phyloP scores from a whole-genome alignment of 2,888 invertebrate species.

The Philereme transversata region DNA sequence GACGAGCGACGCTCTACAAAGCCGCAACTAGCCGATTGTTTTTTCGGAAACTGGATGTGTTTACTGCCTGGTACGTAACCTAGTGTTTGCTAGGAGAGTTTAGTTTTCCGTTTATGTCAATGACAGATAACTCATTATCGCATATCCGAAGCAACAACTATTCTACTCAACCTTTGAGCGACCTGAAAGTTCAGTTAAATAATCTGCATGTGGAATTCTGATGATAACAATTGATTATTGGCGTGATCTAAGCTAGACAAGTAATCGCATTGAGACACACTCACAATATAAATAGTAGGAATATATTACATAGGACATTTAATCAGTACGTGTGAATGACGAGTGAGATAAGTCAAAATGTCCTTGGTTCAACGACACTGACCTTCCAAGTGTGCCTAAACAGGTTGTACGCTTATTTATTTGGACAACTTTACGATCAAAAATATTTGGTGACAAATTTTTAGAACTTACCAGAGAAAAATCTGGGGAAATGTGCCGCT shows the following conservation, averaged over 20 bases:
- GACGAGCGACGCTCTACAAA: no score
- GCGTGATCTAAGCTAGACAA: slow-evolving; percentile 13
- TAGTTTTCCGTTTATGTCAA: no score
- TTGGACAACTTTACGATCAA: background rate
- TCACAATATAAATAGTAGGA: slow-evolving; percentile 1
- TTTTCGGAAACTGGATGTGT: no score
- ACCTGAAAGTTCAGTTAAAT: slow-evolving; percentile 5
- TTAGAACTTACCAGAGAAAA: slow-evolving; percentile 88
- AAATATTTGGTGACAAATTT: background rate
- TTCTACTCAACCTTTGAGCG: no score
- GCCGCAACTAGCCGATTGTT: no score
- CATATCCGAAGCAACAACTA: no score
- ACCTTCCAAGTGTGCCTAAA: slow-evolving; percentile 13
- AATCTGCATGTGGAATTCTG: slow-evolving; percentile 11
- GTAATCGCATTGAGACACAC: background rate
- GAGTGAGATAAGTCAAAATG: slow-evolving; percentile 9
- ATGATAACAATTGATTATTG: slow-evolving; percentile 18
- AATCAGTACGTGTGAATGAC: background rate
- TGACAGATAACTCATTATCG: no score
- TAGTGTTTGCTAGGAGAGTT: no score
- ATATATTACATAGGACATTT: background rate
- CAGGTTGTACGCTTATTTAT: slow-evolving; percentile 3
- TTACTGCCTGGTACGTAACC: no score
- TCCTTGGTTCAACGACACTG: slow-evolving; percentile 16
- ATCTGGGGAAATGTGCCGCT: slow-evolving; percentile 94